Base-by-base conservation (phyloP, 2,797 vertebrate genomes). In the Enteromius anoplus region DNA sequence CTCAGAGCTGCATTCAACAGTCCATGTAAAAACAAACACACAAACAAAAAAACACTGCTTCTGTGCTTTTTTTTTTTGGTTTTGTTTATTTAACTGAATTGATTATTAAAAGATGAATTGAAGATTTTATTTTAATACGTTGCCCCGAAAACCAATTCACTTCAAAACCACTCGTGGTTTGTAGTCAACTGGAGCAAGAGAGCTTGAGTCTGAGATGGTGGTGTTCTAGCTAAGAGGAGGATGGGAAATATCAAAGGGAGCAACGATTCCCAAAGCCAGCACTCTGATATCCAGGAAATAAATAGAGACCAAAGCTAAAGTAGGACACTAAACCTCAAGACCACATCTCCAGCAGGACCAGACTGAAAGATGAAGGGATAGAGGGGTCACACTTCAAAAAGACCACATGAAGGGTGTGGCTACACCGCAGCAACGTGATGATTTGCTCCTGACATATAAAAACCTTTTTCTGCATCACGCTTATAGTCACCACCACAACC, bases 311-410 rank as follows among this genome's bases (percentile, higher is more conserved):
- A 45, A 79, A 23, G 21, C 55, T 47, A 78, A 86, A 86, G 79
- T 83, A 84, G 76, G 80, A 66, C 82, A 84, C 17, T 76, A 85
- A 85, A 84, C 70, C 64, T 86, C 73, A 81, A 85, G 42, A 76
- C 68, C 15, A 15, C 53, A 49, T 55, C 62, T 58, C 62, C 66
- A 78, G 45, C 70, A 71, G 75, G 81, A 80, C 29, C 53, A 68
- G 72, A 76, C 7, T 47, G n/a, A 34, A 62, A 76, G 65, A 82
- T 51, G 82, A 72, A 87, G 84, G 37, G 75, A 64, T 60, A 34
- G 70, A 78, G 72, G 58, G 81, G 84, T 65, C 51, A 69, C 10
- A 23, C 66, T 77, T 72, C 71, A 72, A 69, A 85, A 42, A 47
- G 55, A 5, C 29, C 53, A 66, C 7, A 40, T 77, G 55, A 14